Evolutionary conservation across 1,140 invertebrate species (phyloP).

Genomic region (Eupeodes corollae): DNA sequence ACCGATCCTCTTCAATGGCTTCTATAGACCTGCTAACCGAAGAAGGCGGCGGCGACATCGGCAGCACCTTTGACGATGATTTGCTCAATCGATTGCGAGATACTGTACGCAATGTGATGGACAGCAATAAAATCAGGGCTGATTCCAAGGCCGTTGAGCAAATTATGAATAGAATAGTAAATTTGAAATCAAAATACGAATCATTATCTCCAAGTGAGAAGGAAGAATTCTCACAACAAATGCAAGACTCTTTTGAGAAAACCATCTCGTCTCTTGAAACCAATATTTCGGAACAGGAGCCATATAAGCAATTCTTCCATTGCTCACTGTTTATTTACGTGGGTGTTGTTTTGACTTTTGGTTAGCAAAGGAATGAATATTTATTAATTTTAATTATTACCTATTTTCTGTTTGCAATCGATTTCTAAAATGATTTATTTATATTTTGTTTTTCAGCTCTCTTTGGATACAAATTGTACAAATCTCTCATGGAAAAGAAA

Average conservation of each 20-base stretch:
- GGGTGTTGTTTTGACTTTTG: not conserved
- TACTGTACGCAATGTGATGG: too few species aligned
- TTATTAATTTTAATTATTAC: not conserved
- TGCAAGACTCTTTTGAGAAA: conserved; percentile 23
- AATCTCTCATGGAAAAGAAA: conserved; percentile 61
- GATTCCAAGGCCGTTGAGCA: too few species aligned
- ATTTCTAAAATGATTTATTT: conserved; percentile 3
- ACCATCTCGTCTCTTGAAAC: conserved; percentile 21
- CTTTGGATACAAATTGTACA: conserved; percentile 71
- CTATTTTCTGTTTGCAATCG: not conserved
- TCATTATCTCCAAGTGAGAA: conserved; percentile 17
- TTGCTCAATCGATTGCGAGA: too few species aligned
- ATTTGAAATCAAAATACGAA: conserved; percentile 4
- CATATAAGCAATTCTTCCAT: conserved; percentile 22
- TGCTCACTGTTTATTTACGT: conserved; percentile 10
- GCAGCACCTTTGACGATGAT: too few species aligned
- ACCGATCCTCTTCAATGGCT: too few species aligned
- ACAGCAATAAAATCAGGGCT: too few species aligned
- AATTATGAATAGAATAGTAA: too few species aligned
- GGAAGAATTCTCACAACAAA: conserved; percentile 19
- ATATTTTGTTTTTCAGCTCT: conserved; percentile 55
- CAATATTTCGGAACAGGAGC: conserved; percentile 19
- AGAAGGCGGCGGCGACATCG: too few species aligned
- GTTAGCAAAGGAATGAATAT: not conserved
- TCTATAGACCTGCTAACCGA: too few species aligned